Base-by-base conservation (phyloP, 2,888 invertebrate species). In the Sinelater perroti region DNA sequence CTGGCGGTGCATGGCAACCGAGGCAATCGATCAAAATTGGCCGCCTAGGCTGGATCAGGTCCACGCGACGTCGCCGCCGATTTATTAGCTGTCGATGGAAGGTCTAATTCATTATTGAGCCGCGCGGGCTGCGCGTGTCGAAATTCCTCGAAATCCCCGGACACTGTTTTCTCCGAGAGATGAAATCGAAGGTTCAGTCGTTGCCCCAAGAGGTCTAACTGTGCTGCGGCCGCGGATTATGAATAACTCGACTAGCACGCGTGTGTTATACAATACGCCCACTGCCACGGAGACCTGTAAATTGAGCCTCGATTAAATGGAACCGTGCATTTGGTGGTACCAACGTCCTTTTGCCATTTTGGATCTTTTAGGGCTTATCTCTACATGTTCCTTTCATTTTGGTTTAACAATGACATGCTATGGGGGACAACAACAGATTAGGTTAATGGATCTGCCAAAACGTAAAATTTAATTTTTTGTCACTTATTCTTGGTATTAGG, bases 151-250 rank as follows among this genome's bases (percentile, higher is more conserved):
- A 38, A 38, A 38, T 38, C 24, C 21, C 20, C 11, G 21, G 40
- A 40, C 40, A 40, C 24, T 40, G 40, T 40, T 40, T 40, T 40
- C 13, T 40, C 1, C 24, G 4, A 3, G 14, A 21, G 21, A 24
- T 21, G 40, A 24, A 40, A 40, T 40, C 40, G 40, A 40, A 40
- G 16, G 40, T 40, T 40, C 40, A 40, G 40, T 40, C 40, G 16
- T 40, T 40, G 40, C 40, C 40, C 40, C 8, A 24, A 24, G 40
- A 13, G 16, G 16, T 40, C 13, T 40, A 40, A 40, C 40, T 40
- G 40, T 40, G 24, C 26, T 24, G 14, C 4, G 21, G 24, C 14
- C 21, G 26, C 21, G 10, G 26, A 24, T 14, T 40, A 40, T 21
- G 38, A 38, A 38, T 21, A 40, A 14, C 40, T 40, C 14, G 1